Evolutionary conservation across 2,797 vertebrate species (phyloP), one percentile per base, ranked within the genome.

Genomic region (Scarus forsteni): DNA sequence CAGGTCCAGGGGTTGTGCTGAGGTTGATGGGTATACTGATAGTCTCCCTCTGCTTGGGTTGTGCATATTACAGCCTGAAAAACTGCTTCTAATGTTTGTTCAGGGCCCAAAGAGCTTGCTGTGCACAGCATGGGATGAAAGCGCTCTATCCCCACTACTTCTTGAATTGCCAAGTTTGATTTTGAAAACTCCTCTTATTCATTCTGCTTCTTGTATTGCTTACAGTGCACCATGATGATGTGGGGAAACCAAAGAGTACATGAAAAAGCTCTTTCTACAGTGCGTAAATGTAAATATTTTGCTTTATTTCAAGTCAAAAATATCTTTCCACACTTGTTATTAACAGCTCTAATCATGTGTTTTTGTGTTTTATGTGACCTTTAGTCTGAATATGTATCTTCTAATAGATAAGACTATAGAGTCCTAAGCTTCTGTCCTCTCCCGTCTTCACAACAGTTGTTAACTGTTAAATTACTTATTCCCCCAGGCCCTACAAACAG

Each of bases 1-100:
- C 19, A 34, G 40, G 63, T 70, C 54, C 71, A 77, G 54, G 83
- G 65, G 64, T 76, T 64, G 60, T 69, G 45, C 73, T 75, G 54
- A 85, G 65, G 61, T 70, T 66, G 76, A 61, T 60, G 49, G 49
- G 49, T 63, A 44, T 0, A 8, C 57, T 59, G n/a, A 51, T 56
- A 34, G 18, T 70, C 52, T 74, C 15, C 52, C 8, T 73, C 12
- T 0, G 18, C 10, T 3, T 66, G 46, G 57, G 44, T n/a, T 1
- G 3, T 58, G 43, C 11, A 42, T 51, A 50, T 46, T 61, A 51
- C 50, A 0, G 0, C 16, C 42, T 77, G 7, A 38, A 62, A 81
- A 80, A 66, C 43, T 55, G n/a, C 43, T 42, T 55, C 45, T 56
- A 13, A 6, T 60, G 14, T 62, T 64, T 62, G 51, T 80, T 46